Base-by-base conservation (phyloP, 2,113 vertebrate species). In the Cyrtonyx montezumae region DNA sequence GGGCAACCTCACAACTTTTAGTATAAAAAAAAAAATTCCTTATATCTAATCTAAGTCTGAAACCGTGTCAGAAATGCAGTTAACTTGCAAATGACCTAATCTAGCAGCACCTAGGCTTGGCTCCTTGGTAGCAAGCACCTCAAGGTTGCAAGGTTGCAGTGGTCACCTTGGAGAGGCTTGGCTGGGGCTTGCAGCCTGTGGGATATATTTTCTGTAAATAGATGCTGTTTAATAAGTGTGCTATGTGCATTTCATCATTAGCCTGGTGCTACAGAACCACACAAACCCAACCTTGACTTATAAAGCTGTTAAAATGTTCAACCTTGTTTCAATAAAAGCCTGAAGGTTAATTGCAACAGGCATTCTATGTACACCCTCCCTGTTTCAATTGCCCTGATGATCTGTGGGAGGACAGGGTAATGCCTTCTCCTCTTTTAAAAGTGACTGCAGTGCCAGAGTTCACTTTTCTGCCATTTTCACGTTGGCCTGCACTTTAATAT, bases 311-410 rank as follows among this genome's bases (percentile, higher is more conserved):
- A 79, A 95, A 92, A 92, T 85, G 77, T 96, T 91, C 91, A 91
- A 95, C 88, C 93, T 94, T 96, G 51, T 92, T 95, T 84, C 91
- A 96, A 95, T 96, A 94, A 94, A 96, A 90, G 58, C 90, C 77
- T 93, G 73, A 90, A 95, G 76, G 77, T 96, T 95, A 96, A 97
- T 96, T 93, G 56, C 91, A 95, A 59, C 92, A 87, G 56, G 63
- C 68, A 40, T 76, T 51, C 78, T 74, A 63, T 65, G 69, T 49
- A 49, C 26, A 8, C 59, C 53, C 79, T 69, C 75, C 87, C 94
- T 92, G 30, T 92, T 95, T 93, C 23, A 9, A 84, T 93, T 26
- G 8, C 80, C 79, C 90, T 20, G 87, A 96, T 77, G 80, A 71
- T 93, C 91, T 88, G 79, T 40, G 36, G 42, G 83, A 90, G 73